A percentile compares a stretch with the other conserved stretches of the same genome.
Evolutionary conservation across 2,797 vertebrate genomes (phyloP).

Genomic region (Simalia tracyae): DNA sequence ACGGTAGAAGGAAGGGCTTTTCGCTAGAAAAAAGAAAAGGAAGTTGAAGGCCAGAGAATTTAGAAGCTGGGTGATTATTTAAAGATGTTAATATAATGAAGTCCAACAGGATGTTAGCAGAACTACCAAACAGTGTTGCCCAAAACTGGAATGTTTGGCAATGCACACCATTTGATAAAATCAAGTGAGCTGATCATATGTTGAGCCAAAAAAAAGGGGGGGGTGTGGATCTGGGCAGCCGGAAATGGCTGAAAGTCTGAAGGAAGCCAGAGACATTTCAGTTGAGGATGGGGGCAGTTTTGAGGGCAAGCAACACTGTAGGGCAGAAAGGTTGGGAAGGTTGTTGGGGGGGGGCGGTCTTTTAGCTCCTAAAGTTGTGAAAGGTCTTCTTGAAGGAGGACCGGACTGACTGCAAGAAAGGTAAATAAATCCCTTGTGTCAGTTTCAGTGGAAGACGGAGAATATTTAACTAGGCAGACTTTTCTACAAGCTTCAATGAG

Average conservation of each 20-base stretch:
- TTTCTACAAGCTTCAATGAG: not conserved
- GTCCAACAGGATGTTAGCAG: not conserved
- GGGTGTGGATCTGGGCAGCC: not conserved
- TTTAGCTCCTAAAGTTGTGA: not conserved
- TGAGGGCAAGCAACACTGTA: not conserved
- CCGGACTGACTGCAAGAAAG: not conserved
- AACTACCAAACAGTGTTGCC: not conserved
- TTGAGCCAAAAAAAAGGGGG: not conserved
- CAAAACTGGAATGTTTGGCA: not conserved
- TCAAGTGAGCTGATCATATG: not conserved
- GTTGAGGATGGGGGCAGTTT: not conserved
- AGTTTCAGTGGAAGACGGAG: not conserved
- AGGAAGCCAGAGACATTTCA: not conserved
- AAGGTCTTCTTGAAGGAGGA: not conserved
- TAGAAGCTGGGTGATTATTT: not conserved
- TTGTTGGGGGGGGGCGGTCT: not conserved
- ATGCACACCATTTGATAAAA: not conserved
- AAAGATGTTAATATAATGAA: not conserved
- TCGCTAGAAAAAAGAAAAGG: not conserved
- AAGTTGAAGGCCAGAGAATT: not conserved
- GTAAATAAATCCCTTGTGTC: not conserved
- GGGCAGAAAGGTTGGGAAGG: not conserved
- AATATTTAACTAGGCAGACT: constrained; percentile 2
- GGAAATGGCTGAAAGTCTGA: not conserved
- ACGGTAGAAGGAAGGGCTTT: not conserved